A percentile compares a stretch with the other conserved stretches of the same genome.
Conservation (phyloP, 2,888 invertebrate genomes). For the Apodemia zela region DNA sequence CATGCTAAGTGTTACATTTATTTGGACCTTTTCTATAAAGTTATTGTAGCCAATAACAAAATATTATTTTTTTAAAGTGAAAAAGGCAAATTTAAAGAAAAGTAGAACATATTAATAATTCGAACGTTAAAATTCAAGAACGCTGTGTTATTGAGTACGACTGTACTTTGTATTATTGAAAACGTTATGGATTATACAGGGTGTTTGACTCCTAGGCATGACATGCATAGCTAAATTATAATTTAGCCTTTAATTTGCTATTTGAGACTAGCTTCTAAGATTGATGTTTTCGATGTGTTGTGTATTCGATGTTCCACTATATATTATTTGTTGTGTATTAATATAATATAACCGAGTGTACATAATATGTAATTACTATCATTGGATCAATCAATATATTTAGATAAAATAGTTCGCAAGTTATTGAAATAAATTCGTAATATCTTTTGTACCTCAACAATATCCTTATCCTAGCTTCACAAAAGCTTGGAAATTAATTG, state of each 20-base stretch:
- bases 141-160: slow-evolving; percentile 6
- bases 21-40: too few relatives aligned
- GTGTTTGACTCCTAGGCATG: slow-evolving; percentile 70
- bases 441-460: too few relatives aligned
- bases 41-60: too few relatives aligned
- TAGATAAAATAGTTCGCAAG: neutral
- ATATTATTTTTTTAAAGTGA: neutral
- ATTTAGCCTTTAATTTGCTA: slow-evolving; percentile 31
- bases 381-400: neutral
- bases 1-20: too few relatives aligned
- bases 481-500: too few relatives aligned
- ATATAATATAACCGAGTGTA: neutral
- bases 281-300: slow-evolving; percentile 27
- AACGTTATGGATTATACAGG: slow-evolving; percentile 74
- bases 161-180: slow-evolving; percentile 50
- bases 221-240: slow-evolving; percentile 41
- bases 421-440: too few relatives aligned
- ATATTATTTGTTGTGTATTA: slow-evolving; percentile 19
- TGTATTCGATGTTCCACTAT: slow-evolving; percentile 26
- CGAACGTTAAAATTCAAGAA: neutral
- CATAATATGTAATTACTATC: neutral
- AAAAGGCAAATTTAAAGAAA: neutral
- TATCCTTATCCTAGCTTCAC: too few relatives aligned
- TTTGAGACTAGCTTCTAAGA: slow-evolving; percentile 30
- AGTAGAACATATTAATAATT: slow-evolving; percentile 10